Base-by-base conservation (phyloP, 2,888 invertebrate species). In the Leucoptera coffeella region DNA sequence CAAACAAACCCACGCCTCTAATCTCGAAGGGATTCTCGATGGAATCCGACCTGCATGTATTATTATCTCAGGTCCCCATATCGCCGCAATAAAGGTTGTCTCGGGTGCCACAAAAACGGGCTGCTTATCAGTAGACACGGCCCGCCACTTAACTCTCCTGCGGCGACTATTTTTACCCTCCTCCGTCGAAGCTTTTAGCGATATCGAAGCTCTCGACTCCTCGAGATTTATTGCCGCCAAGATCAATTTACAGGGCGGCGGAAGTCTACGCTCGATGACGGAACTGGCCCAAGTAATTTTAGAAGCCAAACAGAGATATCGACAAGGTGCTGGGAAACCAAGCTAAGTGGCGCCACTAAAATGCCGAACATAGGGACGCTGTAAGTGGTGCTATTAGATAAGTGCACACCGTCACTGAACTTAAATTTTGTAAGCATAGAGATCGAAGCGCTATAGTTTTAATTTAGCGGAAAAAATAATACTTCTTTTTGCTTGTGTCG, bases 81-180 rank as follows among this genome's bases (percentile, higher is more conserved):
- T 27, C 26, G 45, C 44, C 42, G 42, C 26, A 22, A 29, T 30
- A 30, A 32, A 30, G 32, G 29, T 23, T 28, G 26, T 23, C 56
- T 41, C 41, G 46, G 47, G 48, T 51, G 45, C 43, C 48, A 47
- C 50, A 67, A 55, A 67, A 67, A 67, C 65, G 65, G 57, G 52
- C 38, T 51, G 47, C 62, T 67, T 69, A 69, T 69, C 69, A 57
- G 41, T 29, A 41, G 48, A 69, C 69, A 69, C 55, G 62, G 53
- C 64, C 60, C 57, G 58, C 50, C 47, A 61, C 65, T 69, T 69
- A 65, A 47, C 45, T 41, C 48, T 39, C 56, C 53, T 21, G 23
- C 25, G 27, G 25, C 21, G 26, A 30, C 52, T 55, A 61, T 60
- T 64, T 64, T 60, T 54, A 58, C 43, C 21, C 25, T 47, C 45